A percentile compares a stretch with the other conserved stretches of the same genome.
Conservation (phyloP, 2,113 vertebrate species). For the Eleginops maclovinus region DNA sequence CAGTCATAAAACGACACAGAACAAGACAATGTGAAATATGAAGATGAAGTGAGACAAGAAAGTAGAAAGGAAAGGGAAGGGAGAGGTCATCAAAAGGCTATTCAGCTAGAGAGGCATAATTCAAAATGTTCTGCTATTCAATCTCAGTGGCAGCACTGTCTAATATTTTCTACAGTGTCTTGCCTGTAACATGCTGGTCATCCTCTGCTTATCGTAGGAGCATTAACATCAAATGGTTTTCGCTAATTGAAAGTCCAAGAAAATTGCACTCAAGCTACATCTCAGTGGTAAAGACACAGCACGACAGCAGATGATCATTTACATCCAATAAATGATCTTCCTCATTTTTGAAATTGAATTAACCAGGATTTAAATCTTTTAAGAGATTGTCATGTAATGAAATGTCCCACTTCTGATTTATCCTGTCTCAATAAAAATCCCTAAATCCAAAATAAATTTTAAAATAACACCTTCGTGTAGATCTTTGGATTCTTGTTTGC, state of each 20-base stretch:
- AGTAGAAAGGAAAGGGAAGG: background rate
- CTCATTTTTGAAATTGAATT: background rate
- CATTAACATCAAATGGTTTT: slow-evolving; percentile 11
- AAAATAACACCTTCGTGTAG: no score
- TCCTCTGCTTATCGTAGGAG: slow-evolving; percentile 24
- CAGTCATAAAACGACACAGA: background rate
- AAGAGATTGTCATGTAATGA: background rate
- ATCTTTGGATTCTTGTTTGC: no score
- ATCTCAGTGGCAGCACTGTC: slow-evolving; percentile 6
- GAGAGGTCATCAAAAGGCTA: slow-evolving; percentile 45
- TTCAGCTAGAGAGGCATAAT: slow-evolving; percentile 30
- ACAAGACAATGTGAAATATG: background rate
- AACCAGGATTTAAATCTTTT: background rate
- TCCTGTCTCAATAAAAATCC: no score
- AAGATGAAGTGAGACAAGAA: background rate
- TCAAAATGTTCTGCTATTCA: slow-evolving; percentile 24
- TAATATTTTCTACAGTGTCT: slow-evolving; percentile 35
- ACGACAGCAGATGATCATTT: background rate
- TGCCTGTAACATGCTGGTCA: slow-evolving; percentile 13
- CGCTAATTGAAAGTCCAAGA: slow-evolving; percentile 41
- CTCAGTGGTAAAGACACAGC: background rate
- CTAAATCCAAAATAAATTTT: no score
- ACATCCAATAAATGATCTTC: background rate
- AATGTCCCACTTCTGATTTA: background rate
- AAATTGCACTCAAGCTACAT: background rate